phyloP scores from a whole-genome alignment of 2,888 invertebrate genomes.

The Troides helena region DNA sequence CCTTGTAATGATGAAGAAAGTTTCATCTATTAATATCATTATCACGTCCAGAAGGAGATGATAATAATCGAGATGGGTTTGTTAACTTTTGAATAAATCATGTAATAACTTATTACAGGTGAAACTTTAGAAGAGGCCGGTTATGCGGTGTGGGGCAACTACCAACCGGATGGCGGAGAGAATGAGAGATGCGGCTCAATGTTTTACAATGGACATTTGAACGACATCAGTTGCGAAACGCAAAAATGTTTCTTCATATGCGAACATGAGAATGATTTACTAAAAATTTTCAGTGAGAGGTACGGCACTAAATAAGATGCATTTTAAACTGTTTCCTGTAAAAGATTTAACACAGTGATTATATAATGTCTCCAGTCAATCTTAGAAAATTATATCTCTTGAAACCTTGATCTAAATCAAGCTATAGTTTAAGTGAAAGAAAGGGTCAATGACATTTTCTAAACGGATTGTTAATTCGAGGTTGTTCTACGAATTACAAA shows the following conservation, averaged over 20 bases:
- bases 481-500: too few species aligned
- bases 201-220: conserved; percentile 57
- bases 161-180: conserved; percentile 57
- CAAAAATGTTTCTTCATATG: conserved; percentile 58
- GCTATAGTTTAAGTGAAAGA: neutral
- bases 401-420: neutral
- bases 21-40: neutral
- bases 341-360: neutral
- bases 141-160: conserved; percentile 51
- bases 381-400: neutral
- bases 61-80: neutral
- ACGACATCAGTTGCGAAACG: conserved; percentile 51
- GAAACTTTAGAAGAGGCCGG: conserved; percentile 43
- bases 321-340: neutral
- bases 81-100: neutral
- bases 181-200: conserved; percentile 60
- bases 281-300: conserved; percentile 3
- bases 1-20: neutral
- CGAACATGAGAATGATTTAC: conserved; percentile 49
- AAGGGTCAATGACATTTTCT: neutral
- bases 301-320: neutral
- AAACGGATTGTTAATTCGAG: neutral
- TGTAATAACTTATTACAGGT: conserved; percentile 8
- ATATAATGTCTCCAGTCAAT: neutral
- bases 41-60: neutral